phyloP scores from a whole-genome alignment of 30 jellyfish, hydroid and myxozoan species.

The Haliclystus octoradiatus region DNA sequence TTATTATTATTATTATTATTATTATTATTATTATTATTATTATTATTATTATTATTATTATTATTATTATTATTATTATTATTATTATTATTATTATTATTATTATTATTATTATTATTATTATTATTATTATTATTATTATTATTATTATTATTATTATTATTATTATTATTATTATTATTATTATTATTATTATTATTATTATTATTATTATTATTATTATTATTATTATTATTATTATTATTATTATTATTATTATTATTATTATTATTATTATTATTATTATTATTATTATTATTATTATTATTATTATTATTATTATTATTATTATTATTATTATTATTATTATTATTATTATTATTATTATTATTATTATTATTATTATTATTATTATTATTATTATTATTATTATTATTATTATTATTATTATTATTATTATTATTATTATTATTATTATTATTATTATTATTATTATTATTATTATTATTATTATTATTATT shows the following conservation, averaged over 20 bases:
- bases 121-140: background rate
- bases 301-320: background rate
- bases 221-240: background rate
- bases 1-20: background rate
- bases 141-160: background rate
- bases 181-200: background rate
- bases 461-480: no score
- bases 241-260: background rate
- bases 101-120: background rate
- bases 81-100: background rate
- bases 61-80: background rate
- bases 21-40: background rate
- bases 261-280: background rate
- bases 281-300: background rate
- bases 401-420: no score
- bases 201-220: background rate
- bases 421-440: no score
- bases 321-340: background rate
- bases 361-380: background rate
- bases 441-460: no score
- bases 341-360: background rate
- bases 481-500: no score
- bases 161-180: background rate
- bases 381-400: no score
- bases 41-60: background rate